These are phyloP conservation scores for Drosophila prostipennis DNA, from an alignment of 2,888 invertebrate genomes.

Conservation along the genomic window DNA sequence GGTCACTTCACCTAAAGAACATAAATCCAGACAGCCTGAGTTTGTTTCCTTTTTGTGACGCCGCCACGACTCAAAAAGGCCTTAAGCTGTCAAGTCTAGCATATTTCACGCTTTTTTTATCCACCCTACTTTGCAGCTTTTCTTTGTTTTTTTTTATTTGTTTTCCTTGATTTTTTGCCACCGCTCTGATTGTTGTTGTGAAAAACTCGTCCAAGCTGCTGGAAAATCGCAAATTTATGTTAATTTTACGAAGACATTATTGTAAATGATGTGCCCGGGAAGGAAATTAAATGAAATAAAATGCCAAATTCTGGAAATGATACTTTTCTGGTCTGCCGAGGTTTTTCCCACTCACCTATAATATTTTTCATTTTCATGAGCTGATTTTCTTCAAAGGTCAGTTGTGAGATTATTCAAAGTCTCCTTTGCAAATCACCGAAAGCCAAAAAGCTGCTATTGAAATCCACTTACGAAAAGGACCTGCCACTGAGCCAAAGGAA, in stretches of 20 bases:
- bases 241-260: slow-evolving; percentile 69
- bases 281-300: slow-evolving; percentile 76
- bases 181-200: slow-evolving; percentile 17
- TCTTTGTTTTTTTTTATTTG: slow-evolving; percentile 47
- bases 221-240: slow-evolving; percentile 77
- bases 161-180: slow-evolving; percentile 28
- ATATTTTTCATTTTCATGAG: not conserved
- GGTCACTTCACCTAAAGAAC: slow-evolving; percentile 27
- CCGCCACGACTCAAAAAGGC: slow-evolving; percentile 26
- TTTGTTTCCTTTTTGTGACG: slow-evolving; percentile 14
- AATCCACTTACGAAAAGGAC: slow-evolving; percentile 68
- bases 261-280: slow-evolving; percentile 62
- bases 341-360: slow-evolving; percentile 4
- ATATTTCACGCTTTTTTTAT: slow-evolving; percentile 42
- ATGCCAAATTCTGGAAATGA: slow-evolving; percentile 49
- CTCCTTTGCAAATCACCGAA: slow-evolving; percentile 32
- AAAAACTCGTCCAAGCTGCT: slow-evolving; percentile 55
- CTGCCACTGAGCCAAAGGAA: slow-evolving; percentile 45
- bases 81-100: slow-evolving; percentile 58
- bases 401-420: slow-evolving; percentile 11
- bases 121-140: slow-evolving; percentile 14
- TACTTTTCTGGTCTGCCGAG: slow-evolving; percentile 18
- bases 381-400: slow-evolving; percentile 4
- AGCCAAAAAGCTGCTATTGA: slow-evolving; percentile 60
- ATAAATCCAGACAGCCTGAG: slow-evolving; percentile 31